Conservation (phyloP, 2,113 vertebrate genomes). For the Centropus unirufus region DNA sequence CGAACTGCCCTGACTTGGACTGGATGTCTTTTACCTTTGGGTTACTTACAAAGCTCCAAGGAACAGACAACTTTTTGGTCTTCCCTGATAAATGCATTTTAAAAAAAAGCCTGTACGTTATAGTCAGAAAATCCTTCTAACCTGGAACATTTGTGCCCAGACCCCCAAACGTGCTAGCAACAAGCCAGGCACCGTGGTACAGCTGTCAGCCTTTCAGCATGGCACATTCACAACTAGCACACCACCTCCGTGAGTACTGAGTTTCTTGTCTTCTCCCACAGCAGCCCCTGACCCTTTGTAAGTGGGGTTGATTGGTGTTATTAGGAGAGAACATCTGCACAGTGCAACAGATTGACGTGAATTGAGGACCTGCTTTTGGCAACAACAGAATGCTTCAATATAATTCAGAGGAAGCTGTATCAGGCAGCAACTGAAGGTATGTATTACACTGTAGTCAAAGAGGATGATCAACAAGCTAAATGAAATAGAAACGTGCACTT, state of each 20-base stretch:
- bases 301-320: not conserved
- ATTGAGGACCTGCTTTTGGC: not conserved
- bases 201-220: not conserved
- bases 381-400: not conserved
- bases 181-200: not conserved
- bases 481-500: not conserved
- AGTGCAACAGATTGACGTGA: not conserved
- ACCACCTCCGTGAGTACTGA: not conserved
- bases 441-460: not conserved
- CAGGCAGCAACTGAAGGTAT: not conserved
- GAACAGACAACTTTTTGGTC: not conserved
- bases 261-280: not conserved
- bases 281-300: constrained; percentile 20
- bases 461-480: constrained; percentile 12
- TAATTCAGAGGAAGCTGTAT: not conserved
- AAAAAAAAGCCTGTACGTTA: not conserved
- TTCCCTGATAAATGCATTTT: not conserved
- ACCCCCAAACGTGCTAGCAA: not conserved
- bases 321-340: not conserved
- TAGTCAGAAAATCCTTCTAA: not conserved
- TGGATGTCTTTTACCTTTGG: not conserved
- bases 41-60: not conserved
- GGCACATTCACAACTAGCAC: not conserved
- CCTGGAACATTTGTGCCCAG: not conserved
- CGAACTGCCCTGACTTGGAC: not conserved